Evolutionary conservation across 1,140 invertebrate species (phyloP), one percentile per base, ranked within the genome.

Genomic region (Rhagoletis pomonella): DNA sequence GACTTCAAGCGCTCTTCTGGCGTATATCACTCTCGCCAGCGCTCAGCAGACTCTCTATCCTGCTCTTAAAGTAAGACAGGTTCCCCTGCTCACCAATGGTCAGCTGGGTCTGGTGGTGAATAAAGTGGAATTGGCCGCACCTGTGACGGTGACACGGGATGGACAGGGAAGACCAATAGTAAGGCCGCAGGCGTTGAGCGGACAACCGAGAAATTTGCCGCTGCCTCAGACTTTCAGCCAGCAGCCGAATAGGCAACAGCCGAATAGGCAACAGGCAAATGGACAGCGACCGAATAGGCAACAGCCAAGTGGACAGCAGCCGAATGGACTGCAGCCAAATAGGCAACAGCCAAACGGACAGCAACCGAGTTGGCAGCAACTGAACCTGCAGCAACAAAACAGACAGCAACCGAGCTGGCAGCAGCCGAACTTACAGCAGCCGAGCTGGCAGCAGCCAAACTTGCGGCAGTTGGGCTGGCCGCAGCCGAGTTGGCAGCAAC

Each of bases 21-120:
- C 47, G 14, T 29, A 5, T 9, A 50, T 47, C 2, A n/a, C 3
- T 4, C 17, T 73, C 4, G 14, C 44, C 10, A 19, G 50, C n/a
- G 47, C 44, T 4, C 47, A 55, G 17, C 73, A 58, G 50, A 81
- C 44, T 55, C 29, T 81, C 47, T 81, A 81, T 81, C 73, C 73
- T 9, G 73, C 73, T 9, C 73, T 81, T 2, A 55, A 55, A 29
- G 73, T 29, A 9, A 12, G n/a, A 10, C 47, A 50, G 17, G 44
- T 81, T 3, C 17, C 73, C n/a, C 47, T 29, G n/a, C 17, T 17
- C 2, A 6, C n/a, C 12, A 81, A 81, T 29, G 73, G 47, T 6
- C 73, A 42, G 44, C 4, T 81, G 5, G 10, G 47, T 6, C 9
- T 50, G 19, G 47, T 81, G n/a, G 19, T 5, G 4, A 55, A 42